Base-by-base conservation (phyloP, 2,888 invertebrate species). In the Liposcelis brunnea region DNA sequence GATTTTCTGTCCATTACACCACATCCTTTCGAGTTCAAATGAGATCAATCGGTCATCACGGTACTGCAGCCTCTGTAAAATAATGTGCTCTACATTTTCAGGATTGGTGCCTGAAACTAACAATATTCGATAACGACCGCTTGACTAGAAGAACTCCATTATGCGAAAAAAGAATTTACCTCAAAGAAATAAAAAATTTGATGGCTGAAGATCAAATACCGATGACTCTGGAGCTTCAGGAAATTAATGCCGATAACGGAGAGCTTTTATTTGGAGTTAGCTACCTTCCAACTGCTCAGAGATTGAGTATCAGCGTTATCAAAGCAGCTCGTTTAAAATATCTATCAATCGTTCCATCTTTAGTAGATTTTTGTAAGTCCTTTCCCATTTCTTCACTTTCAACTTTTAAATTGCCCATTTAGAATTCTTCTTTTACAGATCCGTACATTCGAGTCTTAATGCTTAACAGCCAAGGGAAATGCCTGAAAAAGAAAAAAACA, bases 281-380 rank as follows among this genome's bases (percentile, higher is more conserved):
- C 19, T 40, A 40, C 40, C 40, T 40, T 6, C 40, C 40, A 18
- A 40, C 40, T 6, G 15, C 40, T 10, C 40, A 40, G 19, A 16
- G 40, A 40, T 18, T 40, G 6, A 40, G 40, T 11, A 21, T 40
- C 11, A 40, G 19, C 40, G 16, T 40, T 18, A 19, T 40, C 3
- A 40, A 40, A 19, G 40, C 16, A 6, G 26, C 26, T 26, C 26
- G 26, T 8, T 8, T 26, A 6, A 26, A 26, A 26, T 26, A 26
- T 26, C 26, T 26, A 6, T 6, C 4, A 6, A 8, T 26, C 8
- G 26, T 26, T 26, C 8, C 26, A 6, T 26, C 26, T 8, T 26
- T 26, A 8, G 26, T 26, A 26, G 26, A 26, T 26, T 26, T 26
- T 26, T 26, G 26, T 26, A 8, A 26, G 26, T 26, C 5, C 5